Base-by-base conservation (phyloP, 2,888 invertebrate genomes). In the Mallateleia sp. region DNA sequence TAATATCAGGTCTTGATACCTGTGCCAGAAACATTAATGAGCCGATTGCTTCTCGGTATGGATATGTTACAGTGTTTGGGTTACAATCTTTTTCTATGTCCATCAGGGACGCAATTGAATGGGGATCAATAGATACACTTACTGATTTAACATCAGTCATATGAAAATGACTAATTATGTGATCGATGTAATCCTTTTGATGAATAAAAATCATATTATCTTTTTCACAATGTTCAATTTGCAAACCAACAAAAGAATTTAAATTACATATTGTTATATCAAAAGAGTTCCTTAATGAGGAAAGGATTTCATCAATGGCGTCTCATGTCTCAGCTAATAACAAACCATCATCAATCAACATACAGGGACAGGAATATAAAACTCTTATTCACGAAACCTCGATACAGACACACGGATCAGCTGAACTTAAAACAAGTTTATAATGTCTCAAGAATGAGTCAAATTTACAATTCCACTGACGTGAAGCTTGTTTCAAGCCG, bases 401-500 rank as follows among this genome's bases (percentile, higher is more conserved):
- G 80, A 78, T 89, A n/a, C n/a, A 94, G 7, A 94, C 79, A 79
- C 94, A 94, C 14, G 92, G 90, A 75, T 94, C 93, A 24, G 90
- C 90, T 25, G 86, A 47, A 52, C 89, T 92, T 18, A 88, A 81
- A 52, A 89, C 78, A 24, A 94, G 89, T 24, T 91, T 86, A 42
- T 89, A 88, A 45, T 86, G 91, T 6, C 82, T 64, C 7, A 93
- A 56, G 74, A 91, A 92, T 14, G 87, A 54, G 15, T 79, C 87
- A 75, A 94, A 91, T n/a, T 88, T 80, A 24, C 89, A 74, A 80
- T 94, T 92, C 94, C 94, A 95, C 47, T 91, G 91, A 60, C 94
- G 72, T 9, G 93, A 91, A 14, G 93, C 90, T 85, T 95, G 94
- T 72, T 94, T 94, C 1, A 95, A 88, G 8, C 94, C 94, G 88